Conservation (phyloP, 2,888 invertebrate species). For the Limnephilus rhombicus region DNA sequence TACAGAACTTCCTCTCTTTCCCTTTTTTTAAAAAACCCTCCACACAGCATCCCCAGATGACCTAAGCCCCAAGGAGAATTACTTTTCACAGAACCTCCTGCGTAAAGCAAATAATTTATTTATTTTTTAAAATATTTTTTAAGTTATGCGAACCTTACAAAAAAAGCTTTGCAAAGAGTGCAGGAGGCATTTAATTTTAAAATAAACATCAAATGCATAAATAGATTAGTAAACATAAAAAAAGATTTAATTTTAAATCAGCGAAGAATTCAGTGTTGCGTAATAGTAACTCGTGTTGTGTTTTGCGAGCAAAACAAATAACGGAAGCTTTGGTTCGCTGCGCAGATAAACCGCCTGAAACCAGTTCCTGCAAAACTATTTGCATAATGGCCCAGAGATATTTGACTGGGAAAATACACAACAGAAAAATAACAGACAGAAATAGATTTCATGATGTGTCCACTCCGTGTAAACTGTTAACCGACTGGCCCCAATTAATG, state of each 20-base stretch:
- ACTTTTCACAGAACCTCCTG: no score
- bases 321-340: not conserved
- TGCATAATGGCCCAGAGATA: not conserved
- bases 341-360: not conserved
- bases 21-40: no score
- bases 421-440: constrained; percentile 12
- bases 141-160: no score
- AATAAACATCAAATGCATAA: not conserved
- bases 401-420: constrained; percentile 8
- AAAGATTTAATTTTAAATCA: not conserved
- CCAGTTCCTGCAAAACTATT: constrained; percentile 7
- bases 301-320: not conserved
- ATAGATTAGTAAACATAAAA: not conserved
- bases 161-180: not conserved
- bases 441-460: not conserved
- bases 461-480: not conserved
- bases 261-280: not conserved
- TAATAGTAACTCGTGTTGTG: not conserved
- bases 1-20: no score
- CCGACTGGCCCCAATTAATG: not conserved
- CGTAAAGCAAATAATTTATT: no score
- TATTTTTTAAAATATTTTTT: no score
- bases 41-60: no score
- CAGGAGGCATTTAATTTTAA: not conserved
- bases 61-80: no score